Conservation (phyloP, 1,140 invertebrate species). For the Euura saliciscinereae region DNA sequence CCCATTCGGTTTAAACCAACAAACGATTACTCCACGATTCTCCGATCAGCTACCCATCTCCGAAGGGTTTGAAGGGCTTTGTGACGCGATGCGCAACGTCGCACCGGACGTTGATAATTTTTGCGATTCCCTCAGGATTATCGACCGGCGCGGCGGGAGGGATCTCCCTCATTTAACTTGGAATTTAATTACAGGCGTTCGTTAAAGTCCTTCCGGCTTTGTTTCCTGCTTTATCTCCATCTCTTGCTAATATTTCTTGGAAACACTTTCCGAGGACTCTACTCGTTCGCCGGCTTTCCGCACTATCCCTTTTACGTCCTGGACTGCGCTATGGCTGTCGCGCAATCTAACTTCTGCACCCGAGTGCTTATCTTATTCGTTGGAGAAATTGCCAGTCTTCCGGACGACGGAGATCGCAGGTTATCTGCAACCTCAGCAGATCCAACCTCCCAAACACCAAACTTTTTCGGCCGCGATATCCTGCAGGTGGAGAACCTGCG, state of each 20-base stretch:
- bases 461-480: too few relatives aligned
- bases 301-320: constrained; percentile 1
- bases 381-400: background rate
- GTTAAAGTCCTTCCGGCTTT: constrained; percentile 1
- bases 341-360: background rate
- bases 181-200: background rate
- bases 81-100: background rate
- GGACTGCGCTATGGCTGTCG: background rate
- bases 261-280: background rate
- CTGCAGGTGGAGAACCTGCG: too few relatives aligned
- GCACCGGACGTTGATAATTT: constrained; percentile 1
- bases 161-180: background rate
- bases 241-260: background rate
- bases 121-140: background rate
- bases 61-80: too few relatives aligned
- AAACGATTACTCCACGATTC: too few relatives aligned
- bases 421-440: background rate
- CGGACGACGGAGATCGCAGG: background rate
- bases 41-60: too few relatives aligned
- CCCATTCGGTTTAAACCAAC: too few relatives aligned
- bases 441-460: background rate
- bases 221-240: constrained; percentile 5
- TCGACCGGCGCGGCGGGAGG: background rate
- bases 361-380: constrained; percentile 1
- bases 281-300: background rate